Base-by-base conservation (phyloP, 2,113 vertebrate genomes). In the Neogobius melanostomus region DNA sequence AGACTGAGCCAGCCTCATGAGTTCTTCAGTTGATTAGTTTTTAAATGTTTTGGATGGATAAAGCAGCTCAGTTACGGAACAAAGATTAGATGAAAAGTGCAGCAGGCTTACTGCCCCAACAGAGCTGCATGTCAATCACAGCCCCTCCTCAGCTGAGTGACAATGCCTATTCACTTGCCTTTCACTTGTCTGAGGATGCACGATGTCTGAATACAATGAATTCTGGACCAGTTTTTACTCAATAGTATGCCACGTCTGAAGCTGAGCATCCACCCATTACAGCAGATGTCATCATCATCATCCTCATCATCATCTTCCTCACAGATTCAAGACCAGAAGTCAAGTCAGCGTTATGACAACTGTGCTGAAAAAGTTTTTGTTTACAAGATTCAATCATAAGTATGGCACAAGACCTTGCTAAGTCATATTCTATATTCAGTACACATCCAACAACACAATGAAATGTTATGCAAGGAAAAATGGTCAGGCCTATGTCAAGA, bases 281-380 rank as follows among this genome's bases (percentile, higher is more conserved):
- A 47, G 74, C 49, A 83, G 74, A 85, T 90, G 90, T 91, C 88
- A 91, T 91, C 90, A 89, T 91, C 89, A 61, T 44, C 90, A 87
- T 88, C 89, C 42, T 44, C 49, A 82, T 84, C 82, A 36, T 36
- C 28, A 36, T 36, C 28, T 36, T 36, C 28, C 28, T 36, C 28
- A 78, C 81, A 50, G 62, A 74, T 86, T 85, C 79, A 81, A 84
- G 17, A 28, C 8, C 16, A 36, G 28, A 36, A 36, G 28, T 36
- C 28, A 4, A 36, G 28, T 36, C 28, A 36, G 28, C 28, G 3
- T 36, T 36, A 5, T 36, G 28, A 36, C 28, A 36, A 36, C 28
- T 36, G 28, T 36, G 28, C 28, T 36, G 28, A 36, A 36, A 21
- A 36, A 36, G 28, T 36, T 36, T 36, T 36, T 4, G 4, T 5